Evolutionary conservation across 2,797 vertebrate genomes (phyloP).

Genomic region (Xenopus petersii): DNA sequence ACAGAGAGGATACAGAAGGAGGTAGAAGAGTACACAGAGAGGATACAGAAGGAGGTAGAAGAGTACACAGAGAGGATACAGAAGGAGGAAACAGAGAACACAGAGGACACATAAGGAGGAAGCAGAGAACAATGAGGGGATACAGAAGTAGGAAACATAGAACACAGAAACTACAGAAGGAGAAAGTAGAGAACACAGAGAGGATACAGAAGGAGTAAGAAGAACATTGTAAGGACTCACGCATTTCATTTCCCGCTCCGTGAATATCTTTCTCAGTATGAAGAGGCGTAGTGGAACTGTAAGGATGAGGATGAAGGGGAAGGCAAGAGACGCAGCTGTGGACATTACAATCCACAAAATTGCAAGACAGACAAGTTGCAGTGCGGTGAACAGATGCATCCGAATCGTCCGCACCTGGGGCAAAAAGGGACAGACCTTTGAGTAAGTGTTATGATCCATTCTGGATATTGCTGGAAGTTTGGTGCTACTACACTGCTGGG

Average conservation of each 20-base stretch:
- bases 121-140: neutral
- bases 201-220: neutral
- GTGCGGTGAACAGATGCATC: conserved; percentile 90
- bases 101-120: neutral
- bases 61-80: neutral
- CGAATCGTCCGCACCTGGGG: conserved; percentile 84
- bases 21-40: neutral
- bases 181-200: neutral
- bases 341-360: conserved; percentile 87
- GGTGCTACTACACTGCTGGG: no score
- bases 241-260: conserved; percentile 80
- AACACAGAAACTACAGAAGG: neutral
- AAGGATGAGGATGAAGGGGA: conserved; percentile 95
- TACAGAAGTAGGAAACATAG: neutral
- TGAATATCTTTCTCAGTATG: conserved; percentile 79
- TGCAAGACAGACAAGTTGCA: conserved; percentile 86
- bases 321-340: conserved; percentile 74
- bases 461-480: no score
- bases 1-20: neutral
- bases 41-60: neutral
- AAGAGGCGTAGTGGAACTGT: conserved; percentile 84
- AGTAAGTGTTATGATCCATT: no score
- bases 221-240: conserved; percentile 67
- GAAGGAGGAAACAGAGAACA: neutral
- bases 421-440: neutral